A percentile compares a stretch with the other conserved stretches of the same genome.
phyloP scores from a whole-genome alignment of 1,140 invertebrate species.

The Diprion similis region DNA sequence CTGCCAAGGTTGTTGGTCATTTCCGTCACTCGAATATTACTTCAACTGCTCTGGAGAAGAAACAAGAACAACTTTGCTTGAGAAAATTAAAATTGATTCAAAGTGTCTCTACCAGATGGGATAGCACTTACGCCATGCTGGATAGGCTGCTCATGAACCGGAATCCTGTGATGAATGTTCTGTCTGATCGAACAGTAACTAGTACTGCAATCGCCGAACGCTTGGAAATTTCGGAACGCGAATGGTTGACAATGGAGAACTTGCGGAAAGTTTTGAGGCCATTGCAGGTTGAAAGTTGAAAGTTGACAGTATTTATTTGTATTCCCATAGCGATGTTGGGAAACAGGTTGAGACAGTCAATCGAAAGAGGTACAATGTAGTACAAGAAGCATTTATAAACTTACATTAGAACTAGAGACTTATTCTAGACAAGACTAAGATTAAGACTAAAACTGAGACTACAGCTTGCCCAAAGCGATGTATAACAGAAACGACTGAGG shows the following conservation, averaged over 20 bases:
- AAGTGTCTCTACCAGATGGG: conserved; percentile 27
- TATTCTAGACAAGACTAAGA: too few relatives aligned
- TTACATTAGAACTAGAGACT: neutral
- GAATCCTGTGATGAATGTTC: conserved; percentile 20
- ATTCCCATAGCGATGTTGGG: too few relatives aligned
- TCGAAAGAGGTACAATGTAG: neutral
- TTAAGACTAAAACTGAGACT: too few relatives aligned
- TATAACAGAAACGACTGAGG: too few relatives aligned
- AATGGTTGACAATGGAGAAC: conserved; percentile 20
- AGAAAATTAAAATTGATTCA: conserved; percentile 23
- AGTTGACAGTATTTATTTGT: neutral
- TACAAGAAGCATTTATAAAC: neutral
- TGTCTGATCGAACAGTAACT: conserved; percentile 25
- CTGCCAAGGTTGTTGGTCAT: conserved; percentile 29
- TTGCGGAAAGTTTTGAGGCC: conserved; percentile 17
- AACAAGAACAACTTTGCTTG: conserved; percentile 31
- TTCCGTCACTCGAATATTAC: conserved; percentile 31
- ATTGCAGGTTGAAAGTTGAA: conserved; percentile 15
- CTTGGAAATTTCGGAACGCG: conserved; percentile 25
- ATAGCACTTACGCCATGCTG: too few relatives aligned
- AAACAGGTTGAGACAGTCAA: too few relatives aligned
- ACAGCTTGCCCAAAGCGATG: too few relatives aligned
- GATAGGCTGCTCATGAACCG: conserved; percentile 17
- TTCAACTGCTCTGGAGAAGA: conserved; percentile 16
- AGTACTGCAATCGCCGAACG: too few relatives aligned